Percentiles rank a stretch among this genome's conserved stretches.
Conservation (phyloP, 1,140 invertebrate species). For the Bacillus rossius region DNA sequence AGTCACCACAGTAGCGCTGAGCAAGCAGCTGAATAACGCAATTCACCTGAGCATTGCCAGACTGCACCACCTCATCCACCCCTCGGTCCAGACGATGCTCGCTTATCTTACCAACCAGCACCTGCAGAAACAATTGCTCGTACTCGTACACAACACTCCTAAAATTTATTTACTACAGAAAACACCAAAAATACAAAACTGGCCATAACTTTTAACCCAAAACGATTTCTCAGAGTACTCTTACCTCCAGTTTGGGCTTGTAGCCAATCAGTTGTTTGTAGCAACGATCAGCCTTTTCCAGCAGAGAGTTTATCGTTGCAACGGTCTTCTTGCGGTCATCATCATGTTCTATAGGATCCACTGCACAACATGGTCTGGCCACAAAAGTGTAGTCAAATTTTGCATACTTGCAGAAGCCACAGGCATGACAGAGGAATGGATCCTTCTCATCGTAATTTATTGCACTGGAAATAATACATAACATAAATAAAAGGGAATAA, state of each 20-base stretch:
- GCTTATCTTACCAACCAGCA: slow-evolving; percentile 67
- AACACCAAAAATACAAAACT: not conserved
- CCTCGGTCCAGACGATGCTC: slow-evolving; percentile 63
- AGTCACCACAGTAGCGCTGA: slow-evolving; percentile 92
- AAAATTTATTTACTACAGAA: too few relatives aligned
- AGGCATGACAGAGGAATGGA: slow-evolving; percentile 96
- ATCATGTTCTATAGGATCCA: slow-evolving; percentile 95
- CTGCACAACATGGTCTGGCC: slow-evolving; percentile 87
- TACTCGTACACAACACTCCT: too few relatives aligned
- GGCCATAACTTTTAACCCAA: too few relatives aligned
- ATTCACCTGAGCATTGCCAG: slow-evolving; percentile 57
- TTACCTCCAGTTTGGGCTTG: slow-evolving; percentile 82
- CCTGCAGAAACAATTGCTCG: slow-evolving; percentile 37
- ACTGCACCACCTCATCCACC: slow-evolving; percentile 47
- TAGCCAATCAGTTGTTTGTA: slow-evolving; percentile 86
- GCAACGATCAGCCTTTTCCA: slow-evolving; percentile 92
- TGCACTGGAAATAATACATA: slow-evolving; percentile 50
- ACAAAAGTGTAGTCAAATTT: slow-evolving; percentile 95
- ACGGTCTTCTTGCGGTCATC: slow-evolving; percentile 96
- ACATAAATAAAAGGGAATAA: not conserved
- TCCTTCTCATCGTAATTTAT: slow-evolving; percentile 99
- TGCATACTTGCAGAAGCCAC: slow-evolving; percentile 99
- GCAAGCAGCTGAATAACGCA: slow-evolving; percentile 81
- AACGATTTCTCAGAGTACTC: too few relatives aligned
- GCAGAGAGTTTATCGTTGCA: slow-evolving; percentile 76